These are phyloP conservation scores for Pantherophis alleghaniensis DNA, from an alignment of 2,797 vertebrate species.

Conservation along the genomic window DNA sequence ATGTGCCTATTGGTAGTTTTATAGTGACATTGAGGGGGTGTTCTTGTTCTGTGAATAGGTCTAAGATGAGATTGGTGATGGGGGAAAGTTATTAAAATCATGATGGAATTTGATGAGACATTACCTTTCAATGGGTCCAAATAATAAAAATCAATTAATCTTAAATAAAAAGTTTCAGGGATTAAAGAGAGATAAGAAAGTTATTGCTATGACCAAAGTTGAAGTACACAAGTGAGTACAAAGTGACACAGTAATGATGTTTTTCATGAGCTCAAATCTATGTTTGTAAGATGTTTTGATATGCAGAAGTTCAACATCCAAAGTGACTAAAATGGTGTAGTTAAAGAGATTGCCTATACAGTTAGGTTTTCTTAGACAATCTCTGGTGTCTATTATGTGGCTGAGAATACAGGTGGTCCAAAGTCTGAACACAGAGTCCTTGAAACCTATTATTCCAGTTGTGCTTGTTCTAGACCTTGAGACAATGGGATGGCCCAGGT, in stretches of 20 bases:
- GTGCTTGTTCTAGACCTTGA: no score
- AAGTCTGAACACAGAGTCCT: background rate
- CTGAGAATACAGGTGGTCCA: background rate
- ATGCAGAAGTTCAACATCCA: background rate
- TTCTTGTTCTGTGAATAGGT: background rate
- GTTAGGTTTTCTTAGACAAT: background rate
- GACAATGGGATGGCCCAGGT: no score
- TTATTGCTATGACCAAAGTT: background rate
- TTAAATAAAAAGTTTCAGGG: background rate
- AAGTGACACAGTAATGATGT: background rate
- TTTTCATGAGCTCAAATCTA: background rate
- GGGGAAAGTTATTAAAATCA: background rate
- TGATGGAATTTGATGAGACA: background rate
- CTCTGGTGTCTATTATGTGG: background rate
- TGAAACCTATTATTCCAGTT: no score
- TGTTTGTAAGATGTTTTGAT: background rate
- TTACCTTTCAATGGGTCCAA: background rate
- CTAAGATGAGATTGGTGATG: background rate
- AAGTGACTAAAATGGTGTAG: background rate
- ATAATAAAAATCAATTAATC: background rate
- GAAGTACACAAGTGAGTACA: background rate
- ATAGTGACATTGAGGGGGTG: background rate
- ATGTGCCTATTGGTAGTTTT: background rate
- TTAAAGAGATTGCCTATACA: background rate
- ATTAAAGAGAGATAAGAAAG: background rate